Conservation (phyloP, 1,140 invertebrate species). For the Diabrotica virgifera region DNA sequence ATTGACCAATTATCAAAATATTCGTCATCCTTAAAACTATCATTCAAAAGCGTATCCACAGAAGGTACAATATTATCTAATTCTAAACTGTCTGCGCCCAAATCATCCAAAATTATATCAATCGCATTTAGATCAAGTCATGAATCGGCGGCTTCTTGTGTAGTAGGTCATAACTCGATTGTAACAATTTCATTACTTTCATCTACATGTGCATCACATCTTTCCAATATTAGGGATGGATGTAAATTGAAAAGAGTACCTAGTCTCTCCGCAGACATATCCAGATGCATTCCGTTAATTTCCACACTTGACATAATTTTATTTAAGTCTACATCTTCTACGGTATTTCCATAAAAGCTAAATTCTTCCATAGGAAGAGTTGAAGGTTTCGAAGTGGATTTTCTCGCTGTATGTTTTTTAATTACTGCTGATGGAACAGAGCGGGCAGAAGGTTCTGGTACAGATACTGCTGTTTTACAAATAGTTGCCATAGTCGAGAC, state of each 20-base stretch:
- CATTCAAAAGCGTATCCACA: slow-evolving; percentile 12
- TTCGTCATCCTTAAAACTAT: slow-evolving; percentile 5
- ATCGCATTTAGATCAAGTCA: slow-evolving; percentile 13
- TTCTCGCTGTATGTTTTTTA: slow-evolving; percentile 24
- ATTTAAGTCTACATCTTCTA: slow-evolving; percentile 25
- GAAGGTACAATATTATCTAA: slow-evolving; percentile 16
- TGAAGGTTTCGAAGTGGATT: slow-evolving; percentile 26
- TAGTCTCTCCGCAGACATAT: slow-evolving; percentile 25
- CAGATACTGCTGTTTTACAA: not conserved
- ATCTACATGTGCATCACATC: slow-evolving; percentile 10
- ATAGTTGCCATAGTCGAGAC: not conserved
- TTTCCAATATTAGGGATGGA: slow-evolving; percentile 18
- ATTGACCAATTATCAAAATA: slow-evolving; percentile 4
- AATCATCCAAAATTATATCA: slow-evolving; percentile 13
- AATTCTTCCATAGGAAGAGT: slow-evolving; percentile 11
- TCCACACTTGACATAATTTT: slow-evolving; percentile 27
- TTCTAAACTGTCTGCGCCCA: slow-evolving; percentile 14
- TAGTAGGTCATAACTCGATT: not conserved
- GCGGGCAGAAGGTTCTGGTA: not conserved
- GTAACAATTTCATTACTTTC: not conserved
- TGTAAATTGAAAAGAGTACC: slow-evolving; percentile 27
- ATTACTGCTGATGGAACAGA: not conserved
- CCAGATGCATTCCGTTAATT: slow-evolving; percentile 24
- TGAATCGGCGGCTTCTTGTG: not conserved
- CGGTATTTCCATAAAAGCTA: slow-evolving; percentile 23